Evolutionary conservation across 2,113 vertebrate genomes (phyloP).

Genomic region (Cygnus buccinator): DNA sequence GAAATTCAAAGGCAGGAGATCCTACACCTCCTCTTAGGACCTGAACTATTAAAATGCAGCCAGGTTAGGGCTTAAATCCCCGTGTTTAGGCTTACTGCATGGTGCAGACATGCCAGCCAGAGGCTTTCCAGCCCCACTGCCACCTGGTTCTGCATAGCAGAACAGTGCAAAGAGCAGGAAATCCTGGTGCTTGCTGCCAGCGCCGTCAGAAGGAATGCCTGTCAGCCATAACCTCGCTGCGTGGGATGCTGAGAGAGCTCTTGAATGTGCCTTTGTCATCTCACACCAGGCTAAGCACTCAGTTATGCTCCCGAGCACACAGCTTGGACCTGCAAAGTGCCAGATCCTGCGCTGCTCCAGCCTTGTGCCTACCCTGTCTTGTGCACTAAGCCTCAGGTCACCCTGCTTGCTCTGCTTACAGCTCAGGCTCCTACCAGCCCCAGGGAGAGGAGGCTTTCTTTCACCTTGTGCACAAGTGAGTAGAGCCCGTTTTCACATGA

Average conservation of each 20-base stretch:
- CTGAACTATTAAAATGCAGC: neutral
- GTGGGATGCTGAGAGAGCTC: neutral
- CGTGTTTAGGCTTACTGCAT: neutral
- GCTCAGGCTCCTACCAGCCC: neutral
- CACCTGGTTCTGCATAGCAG: neutral
- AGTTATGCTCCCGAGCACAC: neutral
- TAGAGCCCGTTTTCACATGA: neutral
- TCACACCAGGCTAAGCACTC: neutral
- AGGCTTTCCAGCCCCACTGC: neutral
- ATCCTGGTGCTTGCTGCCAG: neutral
- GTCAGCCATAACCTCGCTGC: rapidly evolving
- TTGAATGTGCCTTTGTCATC: neutral
- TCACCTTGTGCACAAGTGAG: neutral
- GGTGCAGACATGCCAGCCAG: neutral
- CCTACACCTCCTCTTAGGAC: neutral
- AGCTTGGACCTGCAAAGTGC: neutral
- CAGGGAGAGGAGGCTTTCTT: neutral
- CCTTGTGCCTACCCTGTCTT: neutral
- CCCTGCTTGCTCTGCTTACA: neutral
- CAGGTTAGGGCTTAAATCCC: neutral
- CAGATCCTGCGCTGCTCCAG: neutral
- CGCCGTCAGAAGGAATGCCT: neutral
- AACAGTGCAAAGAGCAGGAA: neutral
- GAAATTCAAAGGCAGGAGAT: neutral
- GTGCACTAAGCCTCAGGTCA: neutral